Percentiles rank a stretch among this genome's conserved stretches.
Conservation (phyloP, 2,888 invertebrate species). For the Xylota segnis region DNA sequence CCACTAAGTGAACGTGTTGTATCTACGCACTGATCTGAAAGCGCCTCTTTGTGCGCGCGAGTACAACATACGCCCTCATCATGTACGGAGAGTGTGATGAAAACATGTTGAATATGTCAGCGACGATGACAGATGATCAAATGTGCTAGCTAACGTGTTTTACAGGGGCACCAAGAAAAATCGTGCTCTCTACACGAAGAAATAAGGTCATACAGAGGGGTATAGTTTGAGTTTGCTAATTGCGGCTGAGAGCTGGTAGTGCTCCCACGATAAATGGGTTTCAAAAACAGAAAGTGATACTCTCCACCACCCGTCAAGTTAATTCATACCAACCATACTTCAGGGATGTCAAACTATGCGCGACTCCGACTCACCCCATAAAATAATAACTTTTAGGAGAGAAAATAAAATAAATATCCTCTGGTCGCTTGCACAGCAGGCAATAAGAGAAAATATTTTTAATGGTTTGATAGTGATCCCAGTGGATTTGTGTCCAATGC, state of each 20-base stretch:
- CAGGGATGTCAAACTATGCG: slow-evolving; percentile 6
- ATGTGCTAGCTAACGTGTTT: slow-evolving; percentile 37
- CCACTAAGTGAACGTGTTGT: slow-evolving; percentile 56
- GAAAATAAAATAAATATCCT: slow-evolving; percentile 19
- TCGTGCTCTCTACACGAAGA: neutral
- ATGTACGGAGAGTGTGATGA: slow-evolving; percentile 46
- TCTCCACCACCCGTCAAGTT: slow-evolving; percentile 21
- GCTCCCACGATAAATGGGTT: too few species aligned
- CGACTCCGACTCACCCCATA: neutral
- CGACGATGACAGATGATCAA: slow-evolving; percentile 56
- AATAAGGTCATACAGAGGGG: neutral
- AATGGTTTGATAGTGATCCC: slow-evolving; percentile 17
- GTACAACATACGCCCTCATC: slow-evolving; percentile 34
- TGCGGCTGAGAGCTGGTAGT: too few species aligned
- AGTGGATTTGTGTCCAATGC: slow-evolving; percentile 25
- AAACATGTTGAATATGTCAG: slow-evolving; percentile 55
- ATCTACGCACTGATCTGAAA: slow-evolving; percentile 17
- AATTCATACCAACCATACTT: neutral
- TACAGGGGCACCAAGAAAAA: slow-evolving; percentile 4
- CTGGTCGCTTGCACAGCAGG: slow-evolving; percentile 9
- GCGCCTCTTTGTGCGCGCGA: slow-evolving; percentile 33
- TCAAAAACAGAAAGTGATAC: neutral
- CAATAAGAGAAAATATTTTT: slow-evolving; percentile 17
- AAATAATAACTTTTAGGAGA: slow-evolving; percentile 8
- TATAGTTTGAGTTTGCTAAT: neutral